Percentiles rank a stretch among this genome's conserved stretches.
Conservation (phyloP, 2,113 vertebrate genomes). For the Nothoprocta perdicaria region DNA sequence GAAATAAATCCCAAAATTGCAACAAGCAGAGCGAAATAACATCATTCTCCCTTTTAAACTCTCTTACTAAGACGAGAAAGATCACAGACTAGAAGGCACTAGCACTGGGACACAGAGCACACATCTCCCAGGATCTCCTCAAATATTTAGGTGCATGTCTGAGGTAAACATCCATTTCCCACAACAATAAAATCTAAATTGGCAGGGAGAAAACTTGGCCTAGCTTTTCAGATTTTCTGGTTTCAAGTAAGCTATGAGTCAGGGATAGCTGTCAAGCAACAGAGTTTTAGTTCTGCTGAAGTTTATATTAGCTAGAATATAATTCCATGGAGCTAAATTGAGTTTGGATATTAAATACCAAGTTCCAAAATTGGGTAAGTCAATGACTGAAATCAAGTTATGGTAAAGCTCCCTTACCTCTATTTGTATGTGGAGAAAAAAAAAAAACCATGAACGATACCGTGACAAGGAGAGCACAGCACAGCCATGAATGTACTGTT, state of each 20-base stretch:
- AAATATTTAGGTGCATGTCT: not conserved
- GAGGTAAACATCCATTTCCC: not conserved
- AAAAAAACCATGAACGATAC: not conserved
- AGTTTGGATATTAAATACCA: not conserved
- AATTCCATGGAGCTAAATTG: not conserved
- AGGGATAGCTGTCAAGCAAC: not conserved
- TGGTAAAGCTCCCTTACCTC: accelerated
- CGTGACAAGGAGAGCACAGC: not conserved
- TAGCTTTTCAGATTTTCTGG: not conserved
- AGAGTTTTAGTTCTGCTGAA: not conserved
- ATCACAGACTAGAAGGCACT: not conserved
- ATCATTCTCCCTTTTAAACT: not conserved
- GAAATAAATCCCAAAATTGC: not conserved
- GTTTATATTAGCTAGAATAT: not conserved
- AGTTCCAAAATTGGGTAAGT: not conserved
- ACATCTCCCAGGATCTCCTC: not conserved
- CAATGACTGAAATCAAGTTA: not conserved
- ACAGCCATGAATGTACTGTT: not conserved
- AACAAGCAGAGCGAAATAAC: not conserved
- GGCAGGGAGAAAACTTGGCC: not conserved
- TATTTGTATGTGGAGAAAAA: not conserved
- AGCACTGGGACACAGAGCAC: not conserved
- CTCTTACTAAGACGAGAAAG: not conserved
- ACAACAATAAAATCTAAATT: not conserved
- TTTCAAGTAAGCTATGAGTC: not conserved